Evolutionary conservation across 2,888 invertebrate genomes (phyloP).

Genomic region (Panopea generosa): DNA sequence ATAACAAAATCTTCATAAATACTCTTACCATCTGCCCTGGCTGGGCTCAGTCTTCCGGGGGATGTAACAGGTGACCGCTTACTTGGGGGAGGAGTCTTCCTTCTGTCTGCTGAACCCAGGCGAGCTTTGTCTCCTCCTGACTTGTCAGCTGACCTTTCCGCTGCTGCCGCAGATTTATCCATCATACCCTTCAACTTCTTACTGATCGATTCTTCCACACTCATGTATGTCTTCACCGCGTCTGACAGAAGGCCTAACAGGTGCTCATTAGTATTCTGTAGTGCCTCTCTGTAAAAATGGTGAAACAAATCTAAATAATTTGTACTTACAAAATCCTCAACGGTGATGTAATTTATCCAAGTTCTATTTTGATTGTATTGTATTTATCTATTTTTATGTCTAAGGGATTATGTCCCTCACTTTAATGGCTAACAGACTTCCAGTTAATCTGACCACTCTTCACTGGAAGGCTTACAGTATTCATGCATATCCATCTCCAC

Average conservation of each 20-base stretch:
- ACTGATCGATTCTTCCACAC: slow-evolving; percentile 80
- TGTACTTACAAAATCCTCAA: too few species aligned
- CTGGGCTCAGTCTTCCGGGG: slow-evolving; percentile 51
- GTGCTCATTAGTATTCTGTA: slow-evolving; percentile 78
- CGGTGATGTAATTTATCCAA: too few species aligned
- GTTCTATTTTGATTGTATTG: too few species aligned
- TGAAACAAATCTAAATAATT: not conserved
- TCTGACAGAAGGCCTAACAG: slow-evolving; percentile 80
- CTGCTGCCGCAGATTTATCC: slow-evolving; percentile 44
- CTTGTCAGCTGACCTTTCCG: slow-evolving; percentile 1
- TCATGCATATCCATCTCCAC: too few species aligned
- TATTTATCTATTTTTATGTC: too few species aligned
- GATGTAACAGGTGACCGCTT: slow-evolving; percentile 55
- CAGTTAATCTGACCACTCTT: too few species aligned
- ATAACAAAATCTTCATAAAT: too few species aligned
- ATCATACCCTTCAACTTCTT: slow-evolving; percentile 68
- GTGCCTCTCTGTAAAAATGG: slow-evolving; percentile 73
- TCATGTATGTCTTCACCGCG: slow-evolving; percentile 79
- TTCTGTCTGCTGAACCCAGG: slow-evolving; percentile 42
- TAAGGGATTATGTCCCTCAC: too few species aligned
- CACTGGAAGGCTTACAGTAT: too few species aligned
- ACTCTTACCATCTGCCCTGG: slow-evolving; percentile 52
- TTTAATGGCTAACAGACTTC: too few species aligned
- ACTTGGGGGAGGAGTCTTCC: slow-evolving; percentile 43
- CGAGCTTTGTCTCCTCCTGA: slow-evolving; percentile 14